Evolutionary conservation across 2,113 vertebrate species (phyloP), one percentile per base, ranked within the genome.

Genomic region (Cardinalis cardinalis): DNA sequence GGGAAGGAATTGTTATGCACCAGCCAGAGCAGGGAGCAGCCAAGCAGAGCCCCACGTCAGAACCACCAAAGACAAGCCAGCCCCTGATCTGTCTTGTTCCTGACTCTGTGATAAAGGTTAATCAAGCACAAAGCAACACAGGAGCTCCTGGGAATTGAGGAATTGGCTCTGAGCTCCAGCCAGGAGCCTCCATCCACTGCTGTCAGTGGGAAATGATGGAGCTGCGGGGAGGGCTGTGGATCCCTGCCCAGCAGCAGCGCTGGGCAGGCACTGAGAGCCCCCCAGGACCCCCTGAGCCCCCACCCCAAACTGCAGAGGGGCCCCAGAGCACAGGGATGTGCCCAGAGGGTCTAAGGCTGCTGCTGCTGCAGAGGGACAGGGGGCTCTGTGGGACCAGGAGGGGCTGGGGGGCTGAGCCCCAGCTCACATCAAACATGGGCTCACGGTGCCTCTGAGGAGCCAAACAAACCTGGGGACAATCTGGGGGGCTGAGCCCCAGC

Each of bases 31-130:
- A 3, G 6, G 20, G 87, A 83, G 94, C 96, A 94, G 95, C 78
- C 88, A 88, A 78, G 92, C 93, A 79, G 43, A 78, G 89, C 88
- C 79, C 80, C 66, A 2, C 4, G 88, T 91, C 88, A 95, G 68
- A 86, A 4, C 2, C 32, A 29, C 53, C 89, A 6, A 66, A 92
- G 90, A 84, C 89, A 95, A 6, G 14, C 17, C 88, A 44, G 72
- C 12, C 79, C 80, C 93, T 31, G 74, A 73, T 49, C 77, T 92
- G 94, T 69, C 93, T 93, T 44, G 38, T 75, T 93, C 44, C 79
- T 48, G 15, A 31, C 83, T 84, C 88, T 16, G 23, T 94, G 90
- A 95, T 95, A 95, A 96, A 95, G 95, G 95, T 95, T 95, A 95
- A 96, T 96, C 92, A 95, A 52, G 84, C 90, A 59, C 88, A 89